phyloP scores from a whole-genome alignment of 1,140 invertebrate genomes.

The Zelostemma sp. region DNA sequence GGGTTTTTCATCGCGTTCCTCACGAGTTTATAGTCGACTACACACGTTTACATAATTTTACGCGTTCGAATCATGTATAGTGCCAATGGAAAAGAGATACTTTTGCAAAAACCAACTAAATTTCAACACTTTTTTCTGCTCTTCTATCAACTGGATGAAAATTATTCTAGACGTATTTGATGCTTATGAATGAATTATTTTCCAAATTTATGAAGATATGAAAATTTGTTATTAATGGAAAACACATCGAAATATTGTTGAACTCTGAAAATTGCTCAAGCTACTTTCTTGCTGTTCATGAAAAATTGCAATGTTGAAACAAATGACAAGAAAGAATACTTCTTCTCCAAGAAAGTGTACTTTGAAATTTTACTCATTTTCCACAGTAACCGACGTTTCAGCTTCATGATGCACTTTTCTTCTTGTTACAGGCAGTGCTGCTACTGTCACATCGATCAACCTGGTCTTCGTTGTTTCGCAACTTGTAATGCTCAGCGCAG shows the following conservation, averaged over 20 bases:
- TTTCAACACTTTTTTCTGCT: conserved; percentile 5
- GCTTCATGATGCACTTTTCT: conserved; percentile 39
- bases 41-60: conserved; percentile 46
- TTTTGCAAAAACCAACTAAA: neutral
- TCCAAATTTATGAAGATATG: too few relatives aligned
- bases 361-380: conserved; percentile 30
- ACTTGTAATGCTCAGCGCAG: conserved; percentile 34
- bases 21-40: conserved; percentile 36
- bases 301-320: too few relatives aligned
- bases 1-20: conserved; percentile 28
- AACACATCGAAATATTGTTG: too few relatives aligned
- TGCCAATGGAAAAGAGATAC: conserved; percentile 8
- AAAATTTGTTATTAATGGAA: too few relatives aligned
- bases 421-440: conserved; percentile 51
- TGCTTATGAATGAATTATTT: too few relatives aligned
- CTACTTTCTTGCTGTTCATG: too few relatives aligned
- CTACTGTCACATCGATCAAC: conserved; percentile 46
- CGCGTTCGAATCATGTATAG: conserved; percentile 28
- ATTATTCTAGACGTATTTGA: too few relatives aligned
- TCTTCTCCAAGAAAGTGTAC: conserved; percentile 23
- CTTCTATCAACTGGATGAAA: too few relatives aligned
- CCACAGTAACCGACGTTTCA: conserved; percentile 29
- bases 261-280: too few relatives aligned
- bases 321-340: conserved; percentile 15
- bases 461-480: conserved; percentile 46